Evolutionary conservation across 2,113 vertebrate species (phyloP).

Genomic region (Callopanchax toddi): DNA sequence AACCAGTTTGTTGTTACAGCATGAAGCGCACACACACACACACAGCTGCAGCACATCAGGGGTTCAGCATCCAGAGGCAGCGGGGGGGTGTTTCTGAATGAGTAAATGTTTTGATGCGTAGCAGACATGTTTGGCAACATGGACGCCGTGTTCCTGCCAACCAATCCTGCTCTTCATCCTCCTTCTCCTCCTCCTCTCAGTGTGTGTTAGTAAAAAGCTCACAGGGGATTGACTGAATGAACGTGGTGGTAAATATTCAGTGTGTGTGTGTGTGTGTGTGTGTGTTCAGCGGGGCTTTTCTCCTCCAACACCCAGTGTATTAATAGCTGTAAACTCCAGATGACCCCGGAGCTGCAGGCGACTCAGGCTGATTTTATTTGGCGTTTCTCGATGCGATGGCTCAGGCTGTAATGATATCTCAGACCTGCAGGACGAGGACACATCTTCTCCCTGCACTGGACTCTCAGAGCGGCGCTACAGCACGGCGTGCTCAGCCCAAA

Average conservation of each 20-base stretch:
- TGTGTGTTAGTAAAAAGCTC: slow-evolving; percentile 16
- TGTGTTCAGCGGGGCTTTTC: slow-evolving; percentile 1
- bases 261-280: slow-evolving; percentile 7
- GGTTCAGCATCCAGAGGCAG: background rate
- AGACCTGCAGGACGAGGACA: slow-evolving; percentile 21
- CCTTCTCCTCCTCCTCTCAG: slow-evolving; percentile 3
- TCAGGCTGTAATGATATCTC: slow-evolving; percentile 42
- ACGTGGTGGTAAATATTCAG: slow-evolving; percentile 12
- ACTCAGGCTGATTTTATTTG: slow-evolving; percentile 58
- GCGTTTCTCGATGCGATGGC: slow-evolving; percentile 35
- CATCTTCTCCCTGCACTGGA: slow-evolving; percentile 17
- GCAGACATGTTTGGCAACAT: slow-evolving; percentile 51
- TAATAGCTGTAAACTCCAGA: slow-evolving; percentile 65
- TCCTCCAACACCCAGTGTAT: slow-evolving; percentile 36
- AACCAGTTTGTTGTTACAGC: too few species aligned
- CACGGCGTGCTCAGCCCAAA: slow-evolving; percentile 22
- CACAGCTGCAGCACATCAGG: background rate
- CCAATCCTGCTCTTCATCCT: slow-evolving; percentile 12
- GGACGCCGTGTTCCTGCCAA: slow-evolving; percentile 14
- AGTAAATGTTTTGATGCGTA: slow-evolving; percentile 56
- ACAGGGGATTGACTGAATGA: slow-evolving; percentile 16
- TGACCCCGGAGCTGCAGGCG: slow-evolving; percentile 54
- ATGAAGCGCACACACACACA: too few species aligned
- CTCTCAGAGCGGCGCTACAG: slow-evolving; percentile 31
- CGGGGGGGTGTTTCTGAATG: slow-evolving; percentile 15